Conservation (phyloP, 2,888 invertebrate species). For the Drosophila greeni region DNA sequence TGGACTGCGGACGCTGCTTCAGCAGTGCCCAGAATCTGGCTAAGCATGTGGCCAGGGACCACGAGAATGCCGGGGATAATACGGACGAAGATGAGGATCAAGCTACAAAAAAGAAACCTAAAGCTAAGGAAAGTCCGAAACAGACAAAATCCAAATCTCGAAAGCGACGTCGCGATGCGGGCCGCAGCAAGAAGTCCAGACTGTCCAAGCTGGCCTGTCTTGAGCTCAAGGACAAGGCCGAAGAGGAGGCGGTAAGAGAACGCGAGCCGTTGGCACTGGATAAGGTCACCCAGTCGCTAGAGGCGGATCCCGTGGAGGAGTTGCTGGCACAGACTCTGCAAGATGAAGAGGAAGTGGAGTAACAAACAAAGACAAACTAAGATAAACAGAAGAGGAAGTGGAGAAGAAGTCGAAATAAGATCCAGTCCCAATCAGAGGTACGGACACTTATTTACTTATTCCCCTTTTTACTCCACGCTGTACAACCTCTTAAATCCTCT, state of each 20-base stretch:
- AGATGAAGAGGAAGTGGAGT: constrained; percentile 6
- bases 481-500: not conserved
- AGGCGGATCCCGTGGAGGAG: constrained; percentile 12
- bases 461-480: too few relatives aligned
- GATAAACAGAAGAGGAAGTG: not conserved
- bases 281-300: constrained; percentile 32
- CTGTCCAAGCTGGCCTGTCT: constrained; percentile 70
- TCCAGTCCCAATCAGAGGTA: not conserved
- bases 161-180: constrained; percentile 74
- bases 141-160: constrained; percentile 37
- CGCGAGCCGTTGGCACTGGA: constrained; percentile 56
- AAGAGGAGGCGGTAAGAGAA: constrained; percentile 64
- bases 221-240: constrained; percentile 52
- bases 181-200: constrained; percentile 63
- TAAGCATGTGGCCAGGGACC: constrained; percentile 65
- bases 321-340: constrained; percentile 6
- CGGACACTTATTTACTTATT: not conserved
- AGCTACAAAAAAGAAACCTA: not conserved
- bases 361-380: not conserved
- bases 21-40: constrained; percentile 71
- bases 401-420: too few relatives aligned
- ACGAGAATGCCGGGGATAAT: constrained; percentile 21
- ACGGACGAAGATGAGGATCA: constrained; percentile 3
- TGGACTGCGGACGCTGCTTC: constrained; percentile 65
- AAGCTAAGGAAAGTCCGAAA: not conserved